Evolutionary conservation across 1,140 invertebrate genomes (phyloP), one percentile per base, ranked within the genome.

Genomic region (Lasaia peninsularis): DNA sequence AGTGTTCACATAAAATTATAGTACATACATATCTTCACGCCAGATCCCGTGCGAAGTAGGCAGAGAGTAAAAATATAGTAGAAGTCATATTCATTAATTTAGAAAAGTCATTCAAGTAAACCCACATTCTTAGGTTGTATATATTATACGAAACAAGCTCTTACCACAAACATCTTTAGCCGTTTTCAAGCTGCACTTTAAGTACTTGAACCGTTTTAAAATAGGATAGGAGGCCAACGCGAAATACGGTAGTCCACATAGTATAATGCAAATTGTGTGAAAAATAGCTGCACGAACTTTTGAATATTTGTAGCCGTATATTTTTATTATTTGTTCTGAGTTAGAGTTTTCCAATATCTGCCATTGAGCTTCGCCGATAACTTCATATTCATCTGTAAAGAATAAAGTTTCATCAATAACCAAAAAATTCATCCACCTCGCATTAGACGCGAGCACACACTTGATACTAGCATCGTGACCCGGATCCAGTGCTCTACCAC

Each of bases 231-330:
- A 90, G 56, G 77, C 77, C 58, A 90, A 71, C 51, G 86, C 69
- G 62, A 91, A 86, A 78, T 91, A 91, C 20, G 90, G 90, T 59
- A 91, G 64, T 40, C 89, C 90, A 69, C 86, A 80, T 63, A 90
- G 73, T 60, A 85, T 62, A 63, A 90, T 67, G 63, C 80, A 82
- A 54, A 88, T 52, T 35, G 78, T 71, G 67, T 91, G 88, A 73
- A 89, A 91, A 44, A 91, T 62, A 51, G 80, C 59, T 48, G 76
- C 73, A 50, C 81, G 71, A 31, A 80, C 60, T 67, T 72, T 82
- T 34, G 86, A 89, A 67, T 85, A 78, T 65, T 78, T 84, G 63
- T 79, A 91, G 10, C 90, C 90, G 60, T 84, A 80, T 54, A 91
- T 89, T 65, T 82, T 88, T 35, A 90, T 74, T 49, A 88, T 62